Base-by-base conservation (phyloP, 2,113 vertebrate species). In the Paradoxurus hermaphroditus region DNA sequence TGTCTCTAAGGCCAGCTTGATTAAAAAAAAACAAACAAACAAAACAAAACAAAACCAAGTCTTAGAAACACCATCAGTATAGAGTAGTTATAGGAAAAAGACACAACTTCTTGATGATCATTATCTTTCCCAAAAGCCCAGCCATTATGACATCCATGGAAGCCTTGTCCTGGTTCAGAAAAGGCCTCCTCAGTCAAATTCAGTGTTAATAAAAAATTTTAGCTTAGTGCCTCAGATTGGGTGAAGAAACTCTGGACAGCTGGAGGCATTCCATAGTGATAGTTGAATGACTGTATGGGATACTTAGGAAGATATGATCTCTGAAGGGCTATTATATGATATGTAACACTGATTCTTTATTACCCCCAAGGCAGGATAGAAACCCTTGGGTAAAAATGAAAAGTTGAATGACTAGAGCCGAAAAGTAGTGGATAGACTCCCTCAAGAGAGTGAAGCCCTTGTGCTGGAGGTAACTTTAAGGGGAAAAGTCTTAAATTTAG, bases 1-100 rank as follows among this genome's bases (percentile, higher is more conserved):
- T 96, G 90, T 86, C 59, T 95, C 92, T 95, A 86, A 92, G 84
- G 67, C 94, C 44, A 94, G 0, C 91, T 78, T 97, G 49, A 89
- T 34, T 19, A 6, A 82, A 49, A 31, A 23, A 36, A 70, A 4
- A 34, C 16, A 41, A 72, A 5, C 46, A 75, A 39, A 95, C 62
- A 77, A 95, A 82, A 62, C 34, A 53, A 75, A 39, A 95, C 62
- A 77, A 95, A 82, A 62, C 34, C 83, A 83, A 21, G 49, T 92
- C 65, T 39, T 36, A 39, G 59, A 96, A 97, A 85, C 56, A 86
- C 41, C 41, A 12, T 90, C 67, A 51, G 53, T 83, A 13, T 92
- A 94, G 84, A 89, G 19, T 83, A 86, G 83, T 82, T 84, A 4
- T 67, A 93, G 79, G 72, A 83, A 93, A 72, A 82, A 93, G 13